Evolutionary conservation across 1,140 invertebrate genomes (phyloP).

Genomic region (Polyergus mexicanus): DNA sequence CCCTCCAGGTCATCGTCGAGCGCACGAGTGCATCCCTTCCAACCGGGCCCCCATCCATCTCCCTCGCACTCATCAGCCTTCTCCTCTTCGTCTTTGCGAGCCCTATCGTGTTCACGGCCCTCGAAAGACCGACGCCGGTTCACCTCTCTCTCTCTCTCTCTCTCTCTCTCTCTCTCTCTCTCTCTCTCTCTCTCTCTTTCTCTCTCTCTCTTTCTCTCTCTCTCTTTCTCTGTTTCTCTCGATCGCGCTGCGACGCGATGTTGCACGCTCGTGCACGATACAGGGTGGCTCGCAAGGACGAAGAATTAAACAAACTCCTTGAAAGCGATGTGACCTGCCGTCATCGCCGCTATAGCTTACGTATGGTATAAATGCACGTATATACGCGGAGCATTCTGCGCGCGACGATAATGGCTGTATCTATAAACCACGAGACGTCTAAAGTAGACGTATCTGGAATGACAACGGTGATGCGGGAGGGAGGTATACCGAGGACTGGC

Average conservation of each 20-base stretch:
- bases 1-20: slow-evolving; percentile 54
- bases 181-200: too few relatives aligned
- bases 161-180: too few relatives aligned
- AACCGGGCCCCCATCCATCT: slow-evolving; percentile 41
- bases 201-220: too few relatives aligned
- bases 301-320: slow-evolving; percentile 77
- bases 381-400: slow-evolving; percentile 14
- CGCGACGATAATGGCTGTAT: background rate
- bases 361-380: slow-evolving; percentile 47
- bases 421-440: background rate
- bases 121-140: slow-evolving; percentile 66
- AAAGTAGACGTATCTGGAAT: slow-evolving; percentile 9
- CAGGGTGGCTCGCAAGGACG: slow-evolving; percentile 77
- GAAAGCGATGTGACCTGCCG: slow-evolving; percentile 73
- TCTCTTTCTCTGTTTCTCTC: too few relatives aligned
- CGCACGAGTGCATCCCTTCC: slow-evolving; percentile 71
- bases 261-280: slow-evolving; percentile 67
- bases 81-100: slow-evolving; percentile 57
- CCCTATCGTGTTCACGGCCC: slow-evolving; percentile 34
- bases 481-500: background rate
- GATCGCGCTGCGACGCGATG: slow-evolving; percentile 36
- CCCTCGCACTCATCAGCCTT: slow-evolving; percentile 62
- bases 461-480: slow-evolving; percentile 1
- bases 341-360: slow-evolving; percentile 8
- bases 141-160: slow-evolving; percentile 34